Evolutionary conservation across 2,797 vertebrate genomes (phyloP).

Genomic region (Pipistrellus pygmaeus): DNA sequence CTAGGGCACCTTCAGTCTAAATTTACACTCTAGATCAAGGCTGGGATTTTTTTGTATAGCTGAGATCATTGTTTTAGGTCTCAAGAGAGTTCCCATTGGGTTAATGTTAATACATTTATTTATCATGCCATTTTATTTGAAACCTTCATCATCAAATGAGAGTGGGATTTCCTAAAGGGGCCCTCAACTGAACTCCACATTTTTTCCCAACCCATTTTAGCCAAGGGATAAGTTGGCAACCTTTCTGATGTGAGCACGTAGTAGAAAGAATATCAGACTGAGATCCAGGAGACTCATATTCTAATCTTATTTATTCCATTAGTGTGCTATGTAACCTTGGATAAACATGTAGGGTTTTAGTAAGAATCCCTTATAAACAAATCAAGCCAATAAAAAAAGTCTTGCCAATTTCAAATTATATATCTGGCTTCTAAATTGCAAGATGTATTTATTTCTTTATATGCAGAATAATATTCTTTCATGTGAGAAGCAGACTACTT

Average conservation of each 20-base stretch:
- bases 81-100: background rate
- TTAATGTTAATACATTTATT: background rate
- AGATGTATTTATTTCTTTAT: slow-evolving; percentile 31
- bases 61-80: background rate
- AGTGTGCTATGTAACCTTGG: background rate
- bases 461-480: slow-evolving; percentile 41
- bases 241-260: background rate
- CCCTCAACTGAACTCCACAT: background rate
- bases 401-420: slow-evolving; percentile 52
- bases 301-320: slow-evolving; percentile 57
- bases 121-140: background rate
- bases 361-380: slow-evolving; percentile 41
- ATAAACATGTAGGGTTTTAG: slow-evolving; percentile 5
- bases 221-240: slow-evolving; percentile 34
- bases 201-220: slow-evolving; percentile 21
- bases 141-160: background rate
- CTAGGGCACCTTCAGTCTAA: background rate
- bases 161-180: slow-evolving; percentile 17
- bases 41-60: background rate
- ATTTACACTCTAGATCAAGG: background rate
- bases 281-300: background rate
- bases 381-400: slow-evolving; percentile 2
- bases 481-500: slow-evolving; percentile 12
- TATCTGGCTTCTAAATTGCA: slow-evolving; percentile 47
- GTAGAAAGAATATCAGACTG: slow-evolving; percentile 52